Conservation (phyloP, 2,888 invertebrate species). For the Cryptophagus acutangulus region DNA sequence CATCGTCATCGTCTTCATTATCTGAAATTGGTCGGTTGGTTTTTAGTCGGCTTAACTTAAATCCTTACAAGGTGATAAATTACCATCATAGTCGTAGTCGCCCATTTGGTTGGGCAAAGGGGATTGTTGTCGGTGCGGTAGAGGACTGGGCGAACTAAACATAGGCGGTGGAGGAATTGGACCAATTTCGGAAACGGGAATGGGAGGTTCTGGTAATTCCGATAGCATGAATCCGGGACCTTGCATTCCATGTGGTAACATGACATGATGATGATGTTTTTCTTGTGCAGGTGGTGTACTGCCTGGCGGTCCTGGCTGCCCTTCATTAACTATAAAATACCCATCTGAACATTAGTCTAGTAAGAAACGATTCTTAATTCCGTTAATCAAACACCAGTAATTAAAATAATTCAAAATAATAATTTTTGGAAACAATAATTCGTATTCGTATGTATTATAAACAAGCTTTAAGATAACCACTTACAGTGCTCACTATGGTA, state of each 20-base stretch:
- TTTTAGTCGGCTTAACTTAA: too few species aligned
- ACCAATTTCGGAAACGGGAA: conserved; percentile 87
- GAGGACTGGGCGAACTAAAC: conserved; percentile 86
- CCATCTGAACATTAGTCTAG: not conserved
- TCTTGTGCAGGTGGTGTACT: conserved; percentile 47
- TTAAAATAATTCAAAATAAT: conserved; percentile 8
- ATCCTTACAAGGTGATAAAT: too few species aligned
- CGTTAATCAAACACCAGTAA: conserved; percentile 4
- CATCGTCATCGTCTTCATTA: conserved; percentile 44
- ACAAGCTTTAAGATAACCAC: conserved; percentile 32
- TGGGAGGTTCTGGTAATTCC: conserved; percentile 87
- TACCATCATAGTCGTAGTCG: conserved; percentile 66
- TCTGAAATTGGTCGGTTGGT: conserved; percentile 30
- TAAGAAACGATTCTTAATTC: not conserved
- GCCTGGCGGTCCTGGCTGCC: conserved; percentile 46
- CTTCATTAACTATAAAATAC: conserved; percentile 54
- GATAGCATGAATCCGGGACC: conserved; percentile 62
- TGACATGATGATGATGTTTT: conserved; percentile 40
- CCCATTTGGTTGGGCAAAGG: conserved; percentile 37
- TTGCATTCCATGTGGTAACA: conserved; percentile 20
- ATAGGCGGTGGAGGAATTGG: conserved; percentile 82
- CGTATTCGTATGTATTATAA: too few species aligned
- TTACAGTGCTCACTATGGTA: conserved; percentile 74
- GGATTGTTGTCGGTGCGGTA: conserved; percentile 52
- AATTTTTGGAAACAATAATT: conserved; percentile 1